These are phyloP conservation scores for Otis tarda DNA, from an alignment of 2,113 vertebrate genomes.

Conservation along the genomic window DNA sequence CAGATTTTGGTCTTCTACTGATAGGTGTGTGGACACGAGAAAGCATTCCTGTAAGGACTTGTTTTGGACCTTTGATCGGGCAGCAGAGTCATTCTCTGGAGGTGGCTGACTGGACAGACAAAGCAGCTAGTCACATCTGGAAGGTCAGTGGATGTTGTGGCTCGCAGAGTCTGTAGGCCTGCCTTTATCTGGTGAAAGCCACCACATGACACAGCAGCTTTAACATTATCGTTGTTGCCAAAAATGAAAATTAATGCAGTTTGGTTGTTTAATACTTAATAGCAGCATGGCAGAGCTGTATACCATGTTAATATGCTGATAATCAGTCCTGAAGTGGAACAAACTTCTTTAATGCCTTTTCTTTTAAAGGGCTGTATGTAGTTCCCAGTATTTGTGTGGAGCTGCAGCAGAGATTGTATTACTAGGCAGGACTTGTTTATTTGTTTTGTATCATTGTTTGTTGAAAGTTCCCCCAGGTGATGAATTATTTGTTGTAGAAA, in stretches of 20 bases:
- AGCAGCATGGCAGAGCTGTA: not conserved
- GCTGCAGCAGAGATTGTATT: not conserved
- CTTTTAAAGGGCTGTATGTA: not conserved
- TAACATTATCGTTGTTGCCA: not conserved
- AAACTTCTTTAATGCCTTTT: not conserved
- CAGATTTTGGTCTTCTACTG: conserved; percentile 21
- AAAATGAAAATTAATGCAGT: not conserved
- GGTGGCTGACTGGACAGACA: conserved; percentile 92
- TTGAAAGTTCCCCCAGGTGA: not conserved
- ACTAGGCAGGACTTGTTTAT: not conserved
- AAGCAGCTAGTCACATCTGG: conserved; percentile 91
- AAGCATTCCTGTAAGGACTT: conserved; percentile 89
- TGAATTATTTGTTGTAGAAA: not conserved
- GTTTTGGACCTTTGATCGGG: conserved; percentile 94
- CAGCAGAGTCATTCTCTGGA: conserved; percentile 94
- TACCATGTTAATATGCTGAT: not conserved
- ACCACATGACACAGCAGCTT: not conserved
- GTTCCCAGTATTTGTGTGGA: not conserved
- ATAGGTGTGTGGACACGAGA: conserved; percentile 92
- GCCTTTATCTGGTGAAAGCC: not conserved
- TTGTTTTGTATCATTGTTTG: not conserved
- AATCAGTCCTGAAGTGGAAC: not conserved
- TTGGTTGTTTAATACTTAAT: not conserved
- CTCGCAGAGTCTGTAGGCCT: not conserved
- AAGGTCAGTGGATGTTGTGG: conserved; percentile 80